These are phyloP conservation scores for Chironomus striatipennis DNA, from an alignment of 1,140 invertebrate species.

Conservation along the genomic window DNA sequence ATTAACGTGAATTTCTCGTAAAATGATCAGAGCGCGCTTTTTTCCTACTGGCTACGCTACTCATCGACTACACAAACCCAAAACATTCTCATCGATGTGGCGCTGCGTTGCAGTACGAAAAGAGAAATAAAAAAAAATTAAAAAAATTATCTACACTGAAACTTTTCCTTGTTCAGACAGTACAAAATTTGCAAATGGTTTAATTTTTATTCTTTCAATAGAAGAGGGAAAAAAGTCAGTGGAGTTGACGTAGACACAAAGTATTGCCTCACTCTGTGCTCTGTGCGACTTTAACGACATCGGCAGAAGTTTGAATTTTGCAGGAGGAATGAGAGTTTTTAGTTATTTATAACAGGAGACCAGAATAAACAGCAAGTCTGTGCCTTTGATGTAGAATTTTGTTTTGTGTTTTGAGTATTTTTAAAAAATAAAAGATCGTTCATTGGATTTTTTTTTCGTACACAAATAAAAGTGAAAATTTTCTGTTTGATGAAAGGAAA, in stretches of 20 bases:
- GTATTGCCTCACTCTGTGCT: not conserved
- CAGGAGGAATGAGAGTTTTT: constrained; percentile 20
- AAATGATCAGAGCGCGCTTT: not conserved
- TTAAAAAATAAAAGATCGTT: too few species aligned
- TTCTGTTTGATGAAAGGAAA: not conserved
- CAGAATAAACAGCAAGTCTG: not conserved
- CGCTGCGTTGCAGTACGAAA: not conserved
- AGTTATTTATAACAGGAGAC: constrained; percentile 13
- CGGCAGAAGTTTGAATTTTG: constrained; percentile 11
- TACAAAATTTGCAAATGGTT: not conserved
- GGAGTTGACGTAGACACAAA: not conserved
- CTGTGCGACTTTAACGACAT: constrained; percentile 4
- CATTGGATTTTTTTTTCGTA: not conserved
- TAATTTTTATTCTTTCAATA: not conserved
- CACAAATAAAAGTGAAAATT: not conserved
- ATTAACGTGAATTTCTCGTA: not conserved
- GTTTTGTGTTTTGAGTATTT: too few species aligned
- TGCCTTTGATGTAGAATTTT: too few species aligned
- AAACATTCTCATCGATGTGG: not conserved
- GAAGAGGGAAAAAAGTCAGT: not conserved
- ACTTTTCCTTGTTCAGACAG: not conserved
- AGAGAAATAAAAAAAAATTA: too few species aligned
- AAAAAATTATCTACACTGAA: not conserved
- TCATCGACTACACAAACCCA: not conserved
- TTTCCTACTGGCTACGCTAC: not conserved